phyloP scores from a whole-genome alignment of 2,113 vertebrate genomes.

The Mus spicilegus region DNA sequence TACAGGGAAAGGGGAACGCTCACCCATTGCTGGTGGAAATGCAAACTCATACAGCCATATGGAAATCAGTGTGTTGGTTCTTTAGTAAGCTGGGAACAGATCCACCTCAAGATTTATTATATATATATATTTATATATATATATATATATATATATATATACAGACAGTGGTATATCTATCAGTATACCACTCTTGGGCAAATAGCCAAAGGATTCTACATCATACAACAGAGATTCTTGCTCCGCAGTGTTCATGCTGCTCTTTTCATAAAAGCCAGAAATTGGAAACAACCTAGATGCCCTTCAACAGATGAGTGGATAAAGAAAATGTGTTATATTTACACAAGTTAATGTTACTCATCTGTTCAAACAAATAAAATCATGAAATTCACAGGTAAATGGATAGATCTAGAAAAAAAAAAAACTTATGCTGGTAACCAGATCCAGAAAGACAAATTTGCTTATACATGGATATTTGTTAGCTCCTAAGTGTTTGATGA shows the following conservation, averaged over 20 bases:
- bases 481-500: background rate
- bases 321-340: background rate
- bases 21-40: too few species aligned
- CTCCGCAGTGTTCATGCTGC: background rate
- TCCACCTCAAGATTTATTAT: background rate
- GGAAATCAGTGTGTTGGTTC: background rate
- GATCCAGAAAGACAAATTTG: background rate
- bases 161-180: too few species aligned
- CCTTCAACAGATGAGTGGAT: background rate
- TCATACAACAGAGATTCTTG: background rate
- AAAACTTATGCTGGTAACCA: background rate
- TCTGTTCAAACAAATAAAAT: background rate
- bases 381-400: background rate
- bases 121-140: too few species aligned
- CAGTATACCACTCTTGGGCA: background rate
- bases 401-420: background rate
- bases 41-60: too few species aligned
- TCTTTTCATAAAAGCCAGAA: background rate
- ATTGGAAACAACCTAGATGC: background rate
- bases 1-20: background rate
- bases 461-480: background rate
- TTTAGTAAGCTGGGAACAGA: background rate
- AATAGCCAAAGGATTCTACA: background rate
- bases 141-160: too few species aligned
- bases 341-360: background rate